phyloP scores from a whole-genome alignment of 2,888 invertebrate genomes.

The Platycheirus rosarum region DNA sequence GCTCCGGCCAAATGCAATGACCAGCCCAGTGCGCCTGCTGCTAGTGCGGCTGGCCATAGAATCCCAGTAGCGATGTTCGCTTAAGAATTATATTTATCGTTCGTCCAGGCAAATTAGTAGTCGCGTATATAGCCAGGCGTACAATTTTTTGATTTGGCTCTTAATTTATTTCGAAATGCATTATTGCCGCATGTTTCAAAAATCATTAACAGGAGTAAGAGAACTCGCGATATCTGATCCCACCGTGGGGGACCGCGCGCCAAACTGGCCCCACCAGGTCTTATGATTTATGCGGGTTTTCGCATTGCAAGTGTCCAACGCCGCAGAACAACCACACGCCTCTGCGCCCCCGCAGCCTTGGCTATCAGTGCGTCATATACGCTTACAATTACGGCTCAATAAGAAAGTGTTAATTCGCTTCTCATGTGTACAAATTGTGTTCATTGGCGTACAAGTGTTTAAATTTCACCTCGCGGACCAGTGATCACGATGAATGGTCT shows the following conservation, averaged over 20 bases:
- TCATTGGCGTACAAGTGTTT: constrained; percentile 74
- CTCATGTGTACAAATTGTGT: constrained; percentile 74
- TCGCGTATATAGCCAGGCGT: constrained; percentile 63
- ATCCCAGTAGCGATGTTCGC: constrained; percentile 74
- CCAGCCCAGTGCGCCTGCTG: constrained; percentile 25
- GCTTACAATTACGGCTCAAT: constrained; percentile 73
- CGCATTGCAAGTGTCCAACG: constrained; percentile 66
- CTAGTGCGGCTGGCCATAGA: constrained; percentile 39
- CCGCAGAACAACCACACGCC: constrained; percentile 12
- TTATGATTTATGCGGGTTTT: constrained; percentile 72
- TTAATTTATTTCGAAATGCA: constrained; percentile 73
- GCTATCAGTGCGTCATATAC: constrained; percentile 45
- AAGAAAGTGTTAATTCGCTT: constrained; percentile 74
- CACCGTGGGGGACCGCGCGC: constrained; percentile 69
- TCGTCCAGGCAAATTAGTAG: constrained; percentile 72
- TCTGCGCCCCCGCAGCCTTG: neutral
- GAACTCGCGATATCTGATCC: constrained; percentile 73
- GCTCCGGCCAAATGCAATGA: constrained; percentile 22
- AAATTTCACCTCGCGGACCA: constrained; percentile 68
- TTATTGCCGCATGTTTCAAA: constrained; percentile 73
- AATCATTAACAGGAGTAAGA: constrained; percentile 73
- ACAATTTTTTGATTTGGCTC: constrained; percentile 73
- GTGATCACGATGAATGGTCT: constrained; percentile 38
- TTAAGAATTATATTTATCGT: constrained; percentile 74
- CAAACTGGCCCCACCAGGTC: constrained; percentile 43